phyloP scores from a whole-genome alignment of 2,113 vertebrate species.

The Pan troglodytes region DNA sequence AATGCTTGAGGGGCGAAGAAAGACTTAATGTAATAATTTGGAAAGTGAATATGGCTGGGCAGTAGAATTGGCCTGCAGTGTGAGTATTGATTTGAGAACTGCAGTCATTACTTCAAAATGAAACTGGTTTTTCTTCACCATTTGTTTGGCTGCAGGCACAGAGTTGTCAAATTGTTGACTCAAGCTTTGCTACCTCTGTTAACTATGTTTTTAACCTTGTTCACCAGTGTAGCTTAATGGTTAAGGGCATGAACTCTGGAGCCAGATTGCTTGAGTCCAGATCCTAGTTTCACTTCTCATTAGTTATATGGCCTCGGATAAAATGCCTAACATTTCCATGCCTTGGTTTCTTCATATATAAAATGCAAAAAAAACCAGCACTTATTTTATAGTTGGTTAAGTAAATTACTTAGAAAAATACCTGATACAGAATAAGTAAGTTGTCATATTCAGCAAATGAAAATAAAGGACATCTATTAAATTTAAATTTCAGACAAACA shows the following conservation, averaged over 20 bases:
- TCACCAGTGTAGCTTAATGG: not conserved
- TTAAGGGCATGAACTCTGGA: not conserved
- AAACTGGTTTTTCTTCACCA: not conserved
- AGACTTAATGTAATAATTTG: not conserved
- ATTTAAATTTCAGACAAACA: conserved; percentile 2
- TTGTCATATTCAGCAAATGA: not conserved
- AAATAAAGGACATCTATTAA: not conserved
- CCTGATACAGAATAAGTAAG: not conserved
- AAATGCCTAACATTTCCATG: not conserved
- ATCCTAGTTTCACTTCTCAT: not conserved
- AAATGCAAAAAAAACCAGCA: not conserved
- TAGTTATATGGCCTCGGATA: not conserved
- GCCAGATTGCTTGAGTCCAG: not conserved
- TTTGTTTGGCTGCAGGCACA: not conserved
- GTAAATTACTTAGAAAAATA: not conserved
- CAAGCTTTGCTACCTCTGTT: not conserved
- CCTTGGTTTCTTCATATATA: not conserved
- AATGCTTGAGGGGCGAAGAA: not conserved
- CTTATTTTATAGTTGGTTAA: not conserved
- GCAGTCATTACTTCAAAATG: not conserved
- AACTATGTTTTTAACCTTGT: not conserved
- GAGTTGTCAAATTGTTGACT: not conserved
- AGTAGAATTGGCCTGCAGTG: not conserved
- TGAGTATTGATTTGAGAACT: not conserved
- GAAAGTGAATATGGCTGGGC: not conserved